A percentile compares a stretch with the other conserved stretches of the same genome.
phyloP scores from a whole-genome alignment of 2,888 invertebrate genomes.

The Buathra laborator region DNA sequence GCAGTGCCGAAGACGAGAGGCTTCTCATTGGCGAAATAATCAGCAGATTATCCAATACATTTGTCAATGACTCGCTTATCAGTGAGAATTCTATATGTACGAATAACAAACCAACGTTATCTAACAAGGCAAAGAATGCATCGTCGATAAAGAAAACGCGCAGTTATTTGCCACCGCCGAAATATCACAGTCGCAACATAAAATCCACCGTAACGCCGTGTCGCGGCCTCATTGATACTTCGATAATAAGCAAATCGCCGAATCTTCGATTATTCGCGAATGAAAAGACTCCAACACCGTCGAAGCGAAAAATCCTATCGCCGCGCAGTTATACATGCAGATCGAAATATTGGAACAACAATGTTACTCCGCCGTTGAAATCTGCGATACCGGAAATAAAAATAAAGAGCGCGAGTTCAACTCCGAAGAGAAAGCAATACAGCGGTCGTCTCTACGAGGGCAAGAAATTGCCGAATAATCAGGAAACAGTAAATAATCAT shows the following conservation, averaged over 20 bases:
- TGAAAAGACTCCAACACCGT: background rate
- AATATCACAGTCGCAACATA: slow-evolving; percentile 49
- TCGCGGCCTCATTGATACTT: slow-evolving; percentile 66
- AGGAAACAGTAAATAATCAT: slow-evolving; percentile 18
- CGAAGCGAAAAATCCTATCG: background rate
- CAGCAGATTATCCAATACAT: slow-evolving; percentile 75
- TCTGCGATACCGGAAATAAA: background rate
- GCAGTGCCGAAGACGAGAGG: slow-evolving; percentile 72
- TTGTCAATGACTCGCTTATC: slow-evolving; percentile 67
- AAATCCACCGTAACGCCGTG: slow-evolving; percentile 24
- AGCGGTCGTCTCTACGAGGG: slow-evolving; percentile 34
- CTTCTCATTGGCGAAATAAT: slow-evolving; percentile 77
- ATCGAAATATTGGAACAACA: slow-evolving; percentile 2
- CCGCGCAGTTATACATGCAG: slow-evolving; percentile 7
- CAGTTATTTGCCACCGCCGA: slow-evolving; percentile 53
- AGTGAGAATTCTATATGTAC: slow-evolving; percentile 22
- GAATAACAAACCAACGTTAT: slow-evolving; percentile 26
- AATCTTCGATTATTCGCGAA: slow-evolving; percentile 72
- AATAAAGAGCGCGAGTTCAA: slow-evolving; percentile 61
- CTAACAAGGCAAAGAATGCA: slow-evolving; percentile 14
- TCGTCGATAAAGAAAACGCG: slow-evolving; percentile 23
- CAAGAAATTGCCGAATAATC: slow-evolving; percentile 14
- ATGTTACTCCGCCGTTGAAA: slow-evolving; percentile 3
- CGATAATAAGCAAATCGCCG: slow-evolving; percentile 80
- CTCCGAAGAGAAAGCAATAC: slow-evolving; percentile 57